Conservation (phyloP, 2,888 invertebrate species). For the Platycheirus rosarum region DNA sequence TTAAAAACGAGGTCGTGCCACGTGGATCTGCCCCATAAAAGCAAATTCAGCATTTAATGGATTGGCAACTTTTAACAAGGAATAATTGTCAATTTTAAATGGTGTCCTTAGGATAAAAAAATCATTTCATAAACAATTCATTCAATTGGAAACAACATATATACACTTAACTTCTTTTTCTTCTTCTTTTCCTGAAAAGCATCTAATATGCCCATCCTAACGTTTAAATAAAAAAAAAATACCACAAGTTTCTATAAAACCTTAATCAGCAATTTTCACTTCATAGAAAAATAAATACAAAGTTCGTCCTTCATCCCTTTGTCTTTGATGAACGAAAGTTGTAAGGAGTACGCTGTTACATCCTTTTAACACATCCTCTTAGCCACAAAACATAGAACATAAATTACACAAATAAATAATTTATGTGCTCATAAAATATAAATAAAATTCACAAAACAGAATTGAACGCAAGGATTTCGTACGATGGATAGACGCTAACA, state of each 20-base stretch:
- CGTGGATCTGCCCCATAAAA: background rate
- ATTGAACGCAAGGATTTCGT: constrained; percentile 45
- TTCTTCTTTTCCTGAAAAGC: background rate
- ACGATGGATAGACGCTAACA: background rate
- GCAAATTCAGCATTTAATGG: too few relatives aligned
- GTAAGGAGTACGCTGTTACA: too few relatives aligned
- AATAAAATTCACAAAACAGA: constrained; percentile 24
- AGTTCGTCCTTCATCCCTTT: background rate
- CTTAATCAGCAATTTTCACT: constrained; percentile 7
- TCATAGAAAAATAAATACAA: too few relatives aligned
- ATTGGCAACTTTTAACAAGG: background rate
- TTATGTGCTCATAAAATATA: constrained; percentile 49
- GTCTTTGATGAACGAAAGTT: too few relatives aligned
- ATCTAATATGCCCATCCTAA: background rate
- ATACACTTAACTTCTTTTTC: background rate
- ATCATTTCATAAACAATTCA: constrained; percentile 27
- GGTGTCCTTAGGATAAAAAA: constrained; percentile 13
- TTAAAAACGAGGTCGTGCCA: constrained; percentile 18
- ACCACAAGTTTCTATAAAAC: constrained; percentile 9
- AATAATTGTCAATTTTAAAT: background rate
- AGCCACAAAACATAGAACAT: constrained; percentile 36
- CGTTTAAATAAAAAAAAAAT: background rate
- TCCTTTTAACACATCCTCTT: background rate
- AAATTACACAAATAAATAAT: constrained; percentile 66
- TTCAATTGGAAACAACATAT: too few relatives aligned